These are phyloP conservation scores for Cremastinae sp. DNA, from an alignment of 2,888 invertebrate species.

Conservation along the genomic window DNA sequence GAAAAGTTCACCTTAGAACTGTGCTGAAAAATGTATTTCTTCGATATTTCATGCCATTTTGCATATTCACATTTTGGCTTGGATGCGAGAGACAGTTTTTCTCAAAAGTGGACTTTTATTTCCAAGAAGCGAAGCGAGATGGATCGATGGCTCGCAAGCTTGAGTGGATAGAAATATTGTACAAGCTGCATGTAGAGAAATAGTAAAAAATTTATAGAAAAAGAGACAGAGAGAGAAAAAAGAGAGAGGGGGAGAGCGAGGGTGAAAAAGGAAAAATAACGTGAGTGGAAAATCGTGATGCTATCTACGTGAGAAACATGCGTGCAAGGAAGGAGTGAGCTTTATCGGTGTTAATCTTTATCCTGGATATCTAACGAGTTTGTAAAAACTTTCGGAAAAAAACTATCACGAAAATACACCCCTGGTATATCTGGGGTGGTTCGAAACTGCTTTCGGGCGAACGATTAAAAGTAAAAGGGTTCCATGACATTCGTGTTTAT, in stretches of 20 bases:
- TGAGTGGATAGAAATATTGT: too few species aligned
- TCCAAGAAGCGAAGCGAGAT: too few species aligned
- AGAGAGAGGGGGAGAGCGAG: neutral
- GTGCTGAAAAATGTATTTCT: neutral
- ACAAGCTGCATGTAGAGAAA: neutral
- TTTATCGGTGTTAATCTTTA: slow-evolving; percentile 33
- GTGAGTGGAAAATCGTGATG: slow-evolving; percentile 9
- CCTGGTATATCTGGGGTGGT: slow-evolving; percentile 11
- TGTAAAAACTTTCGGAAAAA: slow-evolving; percentile 1
- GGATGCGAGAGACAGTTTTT: too few species aligned
- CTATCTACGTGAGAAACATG: neutral
- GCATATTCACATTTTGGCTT: too few species aligned
- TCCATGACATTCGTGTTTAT: slow-evolving; percentile 27
- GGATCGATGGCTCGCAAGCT: too few species aligned
- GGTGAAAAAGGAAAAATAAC: neutral
- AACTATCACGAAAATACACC: slow-evolving; percentile 13
- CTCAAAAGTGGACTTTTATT: neutral
- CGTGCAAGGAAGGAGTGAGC: neutral
- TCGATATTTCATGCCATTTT: too few species aligned
- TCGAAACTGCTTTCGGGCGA: slow-evolving; percentile 30
- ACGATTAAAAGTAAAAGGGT: slow-evolving; percentile 32
- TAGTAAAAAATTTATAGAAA: neutral
- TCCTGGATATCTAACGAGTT: slow-evolving; percentile 26
- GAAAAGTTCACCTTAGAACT: too few species aligned
- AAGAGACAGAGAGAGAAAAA: neutral